A percentile compares a stretch with the other conserved stretches of the same genome.
phyloP scores from a whole-genome alignment of 2,113 vertebrate species.

The Accipiter cooperii region DNA sequence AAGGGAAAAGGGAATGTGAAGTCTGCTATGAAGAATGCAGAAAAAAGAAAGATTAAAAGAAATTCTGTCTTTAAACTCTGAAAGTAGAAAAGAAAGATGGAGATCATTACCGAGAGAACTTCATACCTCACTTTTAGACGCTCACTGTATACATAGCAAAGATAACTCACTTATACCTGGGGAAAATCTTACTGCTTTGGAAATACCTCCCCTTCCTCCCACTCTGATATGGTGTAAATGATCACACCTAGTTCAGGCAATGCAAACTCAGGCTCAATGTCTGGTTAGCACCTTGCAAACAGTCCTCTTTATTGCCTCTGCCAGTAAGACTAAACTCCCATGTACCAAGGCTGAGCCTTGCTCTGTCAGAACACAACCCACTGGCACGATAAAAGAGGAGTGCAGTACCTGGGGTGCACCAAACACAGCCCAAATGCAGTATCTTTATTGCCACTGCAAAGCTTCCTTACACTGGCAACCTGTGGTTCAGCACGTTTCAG shows the following conservation, averaged over 20 bases:
- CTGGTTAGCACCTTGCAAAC: background rate
- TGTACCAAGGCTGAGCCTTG: background rate
- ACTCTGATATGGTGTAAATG: background rate
- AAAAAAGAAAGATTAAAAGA: background rate
- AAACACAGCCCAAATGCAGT: background rate
- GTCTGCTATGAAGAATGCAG: background rate
- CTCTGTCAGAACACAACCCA: background rate
- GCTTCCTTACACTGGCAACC: background rate
- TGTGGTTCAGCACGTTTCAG: background rate
- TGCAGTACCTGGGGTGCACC: background rate
- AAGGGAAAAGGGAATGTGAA: background rate
- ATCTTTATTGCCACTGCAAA: background rate
- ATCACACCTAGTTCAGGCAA: background rate
- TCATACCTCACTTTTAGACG: background rate
- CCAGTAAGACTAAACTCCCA: background rate
- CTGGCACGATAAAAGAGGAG: background rate
- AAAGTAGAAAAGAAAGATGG: background rate
- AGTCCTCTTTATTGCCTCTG: background rate
- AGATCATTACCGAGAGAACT: background rate
- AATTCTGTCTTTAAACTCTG: background rate
- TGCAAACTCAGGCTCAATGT: accelerated
- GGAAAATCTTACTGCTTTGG: background rate
- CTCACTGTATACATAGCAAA: background rate
- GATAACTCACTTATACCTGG: background rate
- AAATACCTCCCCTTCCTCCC: background rate